Base-by-base conservation (phyloP, 2,797 vertebrate species). In the Antennarius maculatus region DNA sequence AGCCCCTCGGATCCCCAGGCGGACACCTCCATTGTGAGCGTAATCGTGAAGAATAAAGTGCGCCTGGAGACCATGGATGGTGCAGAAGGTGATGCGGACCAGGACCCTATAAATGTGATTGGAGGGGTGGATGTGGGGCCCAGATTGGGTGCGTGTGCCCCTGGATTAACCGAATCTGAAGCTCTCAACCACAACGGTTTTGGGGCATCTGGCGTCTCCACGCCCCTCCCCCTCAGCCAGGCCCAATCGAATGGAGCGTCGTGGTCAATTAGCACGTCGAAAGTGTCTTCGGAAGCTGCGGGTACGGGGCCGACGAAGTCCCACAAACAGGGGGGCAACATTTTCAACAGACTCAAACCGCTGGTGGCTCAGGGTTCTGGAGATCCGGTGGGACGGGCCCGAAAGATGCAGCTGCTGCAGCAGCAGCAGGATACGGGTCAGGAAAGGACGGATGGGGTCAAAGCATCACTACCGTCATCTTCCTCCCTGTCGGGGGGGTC, bases 11-110 rank as follows among this genome's bases (percentile, higher is more conserved):
- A 95, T 51, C 69, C 92, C 17, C 93, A 94, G 84, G 85, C 77
- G 2, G 97, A 99, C 84, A 95, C 95, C 74, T 94, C 96, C 0
- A 95, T 95, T 0, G 97, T 99, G 61, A 99, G 97, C 0, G 97
- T 99, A 51, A 99, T 99, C 0, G 97, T 99, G 42, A 99, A 99
- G 88, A 98, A 99, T 78, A 97, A 97, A 0, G 96, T 97, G 3
- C 95, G 96, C 8, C 93, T 95, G 0, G 97, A 98, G 85, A 48
- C 88, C 0, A 87, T 85, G 2, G 93, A 92, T 53, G 92, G 87
- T 42, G 89, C 74, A 4, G 91, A 92, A 6, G 87, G 72, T 0
- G 91, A 90, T 17, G 4, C 88, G 1, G 90, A 92, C n/a, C 90
- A 89, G 69, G 90, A 92, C 69, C 81, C 89, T 3, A 87, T 89